These are phyloP conservation scores for Dendrolimus houi DNA, from an alignment of 2,888 invertebrate genomes.

Conservation along the genomic window DNA sequence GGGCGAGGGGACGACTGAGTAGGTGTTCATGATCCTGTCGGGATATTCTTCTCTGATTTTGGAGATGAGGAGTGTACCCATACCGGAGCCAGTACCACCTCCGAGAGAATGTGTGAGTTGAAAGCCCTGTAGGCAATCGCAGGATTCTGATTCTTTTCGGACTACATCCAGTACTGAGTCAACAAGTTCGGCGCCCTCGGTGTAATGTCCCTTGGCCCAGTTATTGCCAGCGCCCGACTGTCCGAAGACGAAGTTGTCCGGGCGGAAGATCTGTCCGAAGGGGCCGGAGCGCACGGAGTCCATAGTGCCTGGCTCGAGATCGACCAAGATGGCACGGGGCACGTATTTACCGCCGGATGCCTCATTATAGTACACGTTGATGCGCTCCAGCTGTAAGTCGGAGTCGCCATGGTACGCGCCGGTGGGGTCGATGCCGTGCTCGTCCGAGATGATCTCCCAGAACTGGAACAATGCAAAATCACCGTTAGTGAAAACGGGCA, in stretches of 20 bases:
- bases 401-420: slow-evolving; percentile 93
- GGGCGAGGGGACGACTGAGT: slow-evolving; percentile 89
- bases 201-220: slow-evolving; percentile 83
- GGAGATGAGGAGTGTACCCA: slow-evolving; percentile 87
- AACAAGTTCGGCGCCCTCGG: slow-evolving; percentile 80
- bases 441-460: slow-evolving; percentile 98
- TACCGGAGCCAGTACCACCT: slow-evolving; percentile 71
- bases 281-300: slow-evolving; percentile 83
- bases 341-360: slow-evolving; percentile 79
- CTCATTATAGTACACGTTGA: slow-evolving; percentile 97
- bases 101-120: slow-evolving; percentile 88
- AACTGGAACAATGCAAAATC: slow-evolving; percentile 77
- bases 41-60: slow-evolving; percentile 95
- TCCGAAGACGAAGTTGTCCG: slow-evolving; percentile 85
- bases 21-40: slow-evolving; percentile 92
- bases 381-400: slow-evolving; percentile 93
- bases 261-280: slow-evolving; percentile 84
- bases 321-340: slow-evolving; percentile 62
- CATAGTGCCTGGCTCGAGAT: slow-evolving; percentile 72
- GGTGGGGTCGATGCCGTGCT: slow-evolving; percentile 95
- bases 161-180: slow-evolving; percentile 90
- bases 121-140: slow-evolving; percentile 94
- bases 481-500: slow-evolving; percentile 78
- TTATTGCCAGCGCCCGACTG: slow-evolving; percentile 78
- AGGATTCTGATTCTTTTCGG: slow-evolving; percentile 90